Percentiles rank a stretch among this genome's conserved stretches.
Conservation (phyloP, 2,113 vertebrate species). For the Sceloporus tristichus region DNA sequence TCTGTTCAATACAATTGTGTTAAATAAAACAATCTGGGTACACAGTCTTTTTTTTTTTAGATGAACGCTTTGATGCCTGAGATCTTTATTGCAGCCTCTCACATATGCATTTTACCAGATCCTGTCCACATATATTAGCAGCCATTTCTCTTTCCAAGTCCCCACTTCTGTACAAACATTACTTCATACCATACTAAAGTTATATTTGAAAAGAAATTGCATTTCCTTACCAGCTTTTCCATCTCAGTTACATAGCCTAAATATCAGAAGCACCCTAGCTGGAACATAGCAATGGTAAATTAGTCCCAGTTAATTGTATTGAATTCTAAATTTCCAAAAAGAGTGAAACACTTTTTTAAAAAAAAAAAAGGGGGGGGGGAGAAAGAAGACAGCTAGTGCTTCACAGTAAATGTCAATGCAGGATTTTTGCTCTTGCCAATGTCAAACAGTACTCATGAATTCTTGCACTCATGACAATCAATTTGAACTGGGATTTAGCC, state of each 20-base stretch:
- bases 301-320: slow-evolving; percentile 31
- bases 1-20: not conserved
- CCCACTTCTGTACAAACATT: not conserved
- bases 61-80: not conserved
- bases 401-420: slow-evolving; percentile 5
- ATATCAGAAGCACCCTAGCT: slow-evolving; percentile 18
- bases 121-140: not conserved
- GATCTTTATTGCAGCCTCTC: not conserved
- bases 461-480: no score
- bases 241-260: slow-evolving; percentile 1
- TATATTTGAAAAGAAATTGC: slow-evolving; percentile 25
- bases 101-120: slow-evolving; percentile 3
- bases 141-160: not conserved
- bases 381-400: not conserved
- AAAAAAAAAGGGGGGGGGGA: not conserved
- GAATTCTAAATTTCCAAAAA: slow-evolving; percentile 32
- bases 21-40: not conserved
- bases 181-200: not conserved
- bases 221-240: slow-evolving; percentile 8
- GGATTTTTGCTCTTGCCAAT: not conserved
- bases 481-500: not conserved
- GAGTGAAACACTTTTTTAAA: not conserved
- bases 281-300: slow-evolving; percentile 15
- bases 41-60: not conserved
- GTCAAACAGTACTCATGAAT: not conserved